These are phyloP conservation scores for Chironomus tentans DNA, from an alignment of 2,888 invertebrate genomes.

Conservation along the genomic window DNA sequence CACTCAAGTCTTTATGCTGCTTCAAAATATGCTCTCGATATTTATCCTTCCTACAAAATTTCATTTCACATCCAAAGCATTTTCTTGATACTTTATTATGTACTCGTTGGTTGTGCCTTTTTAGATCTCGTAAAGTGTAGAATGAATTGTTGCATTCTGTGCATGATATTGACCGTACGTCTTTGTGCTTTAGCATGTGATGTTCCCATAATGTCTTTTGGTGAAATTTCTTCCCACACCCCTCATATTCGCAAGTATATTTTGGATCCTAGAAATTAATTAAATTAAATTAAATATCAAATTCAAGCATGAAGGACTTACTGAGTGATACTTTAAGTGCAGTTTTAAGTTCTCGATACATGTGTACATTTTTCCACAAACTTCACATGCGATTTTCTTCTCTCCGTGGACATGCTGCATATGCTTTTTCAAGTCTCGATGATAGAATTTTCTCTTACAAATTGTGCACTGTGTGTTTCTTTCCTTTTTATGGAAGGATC, in stretches of 20 bases:
- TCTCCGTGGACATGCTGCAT: conserved; percentile 14
- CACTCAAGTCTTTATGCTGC: background rate
- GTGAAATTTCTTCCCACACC: conserved; percentile 13
- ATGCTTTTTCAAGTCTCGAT: conserved; percentile 19
- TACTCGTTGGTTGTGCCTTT: conserved; percentile 1
- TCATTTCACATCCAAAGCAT: conserved; percentile 2
- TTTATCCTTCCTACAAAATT: conserved; percentile 13
- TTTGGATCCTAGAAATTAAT: background rate
- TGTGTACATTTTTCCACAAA: conserved; percentile 4
- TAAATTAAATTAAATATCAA: too few relatives aligned
- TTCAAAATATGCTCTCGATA: conserved; percentile 15
- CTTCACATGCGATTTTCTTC: conserved; percentile 1
- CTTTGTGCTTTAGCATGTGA: background rate
- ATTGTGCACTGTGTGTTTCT: conserved; percentile 2
- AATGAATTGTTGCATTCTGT: background rate
- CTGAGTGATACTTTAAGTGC: conserved; percentile 10
- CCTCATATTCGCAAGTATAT: background rate
- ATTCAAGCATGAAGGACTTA: too few relatives aligned
- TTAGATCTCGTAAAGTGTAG: background rate
- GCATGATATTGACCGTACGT: background rate
- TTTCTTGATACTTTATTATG: conserved; percentile 3
- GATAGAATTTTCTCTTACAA: conserved; percentile 7
- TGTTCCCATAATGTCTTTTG: conserved; percentile 18
- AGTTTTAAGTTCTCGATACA: conserved; percentile 6
- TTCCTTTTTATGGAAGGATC: conserved; percentile 8